Conservation (phyloP, 2,797 vertebrate species). For the Pitangus sulphuratus region DNA sequence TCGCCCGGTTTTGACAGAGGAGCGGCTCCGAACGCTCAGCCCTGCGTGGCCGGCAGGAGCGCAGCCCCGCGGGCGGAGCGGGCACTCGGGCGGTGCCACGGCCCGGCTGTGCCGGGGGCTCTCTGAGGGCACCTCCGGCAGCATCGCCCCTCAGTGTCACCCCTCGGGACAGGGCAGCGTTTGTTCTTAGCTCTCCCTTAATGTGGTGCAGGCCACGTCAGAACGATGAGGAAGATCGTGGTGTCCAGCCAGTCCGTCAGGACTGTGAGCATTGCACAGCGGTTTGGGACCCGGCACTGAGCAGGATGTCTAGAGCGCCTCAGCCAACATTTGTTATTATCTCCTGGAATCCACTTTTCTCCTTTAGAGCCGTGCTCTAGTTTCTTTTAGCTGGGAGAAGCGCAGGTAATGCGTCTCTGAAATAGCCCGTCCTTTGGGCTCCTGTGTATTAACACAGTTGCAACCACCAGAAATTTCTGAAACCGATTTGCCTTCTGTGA, state of each 20-base stretch:
- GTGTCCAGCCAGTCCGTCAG: background rate
- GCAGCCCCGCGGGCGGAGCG: too few relatives aligned
- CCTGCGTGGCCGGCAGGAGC: too few relatives aligned
- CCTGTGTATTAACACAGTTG: background rate
- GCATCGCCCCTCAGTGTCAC: rapidly evolving
- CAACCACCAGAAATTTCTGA: background rate
- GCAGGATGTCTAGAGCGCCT: background rate
- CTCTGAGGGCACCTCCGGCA: background rate
- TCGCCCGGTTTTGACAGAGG: rapidly evolving
- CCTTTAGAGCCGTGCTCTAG: background rate
- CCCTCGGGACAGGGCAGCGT: background rate
- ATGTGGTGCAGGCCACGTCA: background rate
- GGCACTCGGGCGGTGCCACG: background rate
- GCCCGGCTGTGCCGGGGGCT: background rate
- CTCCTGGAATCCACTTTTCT: background rate
- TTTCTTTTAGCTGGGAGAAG: background rate
- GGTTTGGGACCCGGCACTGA: background rate
- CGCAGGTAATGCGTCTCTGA: rapidly evolving
- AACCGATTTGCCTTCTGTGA: background rate
- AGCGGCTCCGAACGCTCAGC: rapidly evolving
- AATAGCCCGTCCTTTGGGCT: background rate
- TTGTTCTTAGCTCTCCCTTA: background rate
- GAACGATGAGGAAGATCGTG: background rate
- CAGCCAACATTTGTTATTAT: background rate
- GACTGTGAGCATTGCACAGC: background rate